These are phyloP conservation scores for Vombatus ursinus DNA, from an alignment of 2,113 vertebrate species.

Conservation along the genomic window DNA sequence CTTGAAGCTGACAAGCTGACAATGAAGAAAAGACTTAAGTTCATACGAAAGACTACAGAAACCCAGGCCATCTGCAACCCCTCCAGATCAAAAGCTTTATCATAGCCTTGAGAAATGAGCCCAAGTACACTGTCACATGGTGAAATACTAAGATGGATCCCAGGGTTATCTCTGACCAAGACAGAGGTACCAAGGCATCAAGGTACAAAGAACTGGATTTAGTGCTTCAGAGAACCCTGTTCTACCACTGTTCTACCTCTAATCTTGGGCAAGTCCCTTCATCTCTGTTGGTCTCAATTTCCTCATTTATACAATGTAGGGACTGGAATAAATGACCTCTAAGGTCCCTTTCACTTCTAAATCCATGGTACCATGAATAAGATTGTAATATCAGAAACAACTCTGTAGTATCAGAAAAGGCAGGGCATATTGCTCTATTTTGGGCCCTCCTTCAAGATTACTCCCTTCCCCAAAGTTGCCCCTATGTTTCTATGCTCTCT, in stretches of 20 bases:
- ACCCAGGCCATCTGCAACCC: not conserved
- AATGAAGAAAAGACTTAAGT: not conserved
- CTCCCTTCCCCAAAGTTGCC: not conserved
- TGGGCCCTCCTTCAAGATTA: not conserved
- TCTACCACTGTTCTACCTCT: not conserved
- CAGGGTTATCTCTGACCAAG: not conserved
- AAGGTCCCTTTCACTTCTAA: not conserved
- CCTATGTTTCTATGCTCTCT: not conserved
- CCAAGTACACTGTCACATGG: not conserved
- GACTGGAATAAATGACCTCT: not conserved
- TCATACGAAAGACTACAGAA: not conserved
- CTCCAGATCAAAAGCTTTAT: not conserved
- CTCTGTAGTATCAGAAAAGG: not conserved
- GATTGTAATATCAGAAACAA: not conserved
- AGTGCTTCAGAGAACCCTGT: not conserved
- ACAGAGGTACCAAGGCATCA: not conserved
- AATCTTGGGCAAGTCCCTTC: not conserved
- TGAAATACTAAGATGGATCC: not conserved
- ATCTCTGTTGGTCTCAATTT: not conserved
- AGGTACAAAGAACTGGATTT: not conserved
- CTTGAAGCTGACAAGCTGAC: constrained; percentile 6
- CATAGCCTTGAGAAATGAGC: not conserved
- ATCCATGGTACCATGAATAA: not conserved
- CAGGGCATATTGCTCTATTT: not conserved
- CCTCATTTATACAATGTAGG: not conserved